Conservation (phyloP, 2,888 invertebrate genomes). For the Noctua fimbriata region DNA sequence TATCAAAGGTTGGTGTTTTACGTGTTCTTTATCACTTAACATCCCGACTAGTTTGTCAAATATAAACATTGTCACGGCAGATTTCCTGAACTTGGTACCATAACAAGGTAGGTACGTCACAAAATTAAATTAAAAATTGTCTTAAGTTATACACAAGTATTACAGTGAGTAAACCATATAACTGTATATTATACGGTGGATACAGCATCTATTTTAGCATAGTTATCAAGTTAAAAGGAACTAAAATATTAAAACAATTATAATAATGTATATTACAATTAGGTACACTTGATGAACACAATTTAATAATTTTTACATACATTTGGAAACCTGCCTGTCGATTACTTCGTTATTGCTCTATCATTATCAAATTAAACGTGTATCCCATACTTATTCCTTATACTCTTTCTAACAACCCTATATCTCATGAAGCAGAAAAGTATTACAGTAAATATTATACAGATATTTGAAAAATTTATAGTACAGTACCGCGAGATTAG, state of each 20-base stretch:
- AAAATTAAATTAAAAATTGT: conserved; percentile 62
- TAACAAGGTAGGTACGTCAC: conserved; percentile 60
- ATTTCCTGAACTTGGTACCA: conserved; percentile 71
- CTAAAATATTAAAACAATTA: conserved; percentile 72
- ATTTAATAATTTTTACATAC: conserved; percentile 72
- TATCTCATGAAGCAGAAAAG: conserved; percentile 90
- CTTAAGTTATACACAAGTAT: conserved; percentile 65
- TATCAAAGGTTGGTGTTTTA: conserved; percentile 80
- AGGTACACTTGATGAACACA: conserved; percentile 80
- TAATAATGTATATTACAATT: conserved; percentile 75
- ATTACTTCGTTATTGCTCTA: conserved; percentile 81
- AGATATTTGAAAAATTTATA: conserved; percentile 83
- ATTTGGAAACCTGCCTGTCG: conserved; percentile 83
- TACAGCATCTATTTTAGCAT: conserved; percentile 68
- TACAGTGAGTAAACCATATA: conserved; percentile 66
- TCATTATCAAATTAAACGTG: conserved; percentile 81
- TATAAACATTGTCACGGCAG: conserved; percentile 75
- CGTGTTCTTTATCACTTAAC: conserved; percentile 74
- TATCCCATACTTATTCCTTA: conserved; percentile 86
- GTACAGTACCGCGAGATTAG: conserved; percentile 84
- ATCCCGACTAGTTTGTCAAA: conserved; percentile 74
- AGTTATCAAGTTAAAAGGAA: conserved; percentile 72
- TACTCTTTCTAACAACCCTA: conserved; percentile 86
- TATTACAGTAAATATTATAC: conserved; percentile 87
- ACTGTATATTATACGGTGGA: conserved; percentile 67